Conservation (phyloP, 1,140 invertebrate species). For the Drosophila takahashii region DNA sequence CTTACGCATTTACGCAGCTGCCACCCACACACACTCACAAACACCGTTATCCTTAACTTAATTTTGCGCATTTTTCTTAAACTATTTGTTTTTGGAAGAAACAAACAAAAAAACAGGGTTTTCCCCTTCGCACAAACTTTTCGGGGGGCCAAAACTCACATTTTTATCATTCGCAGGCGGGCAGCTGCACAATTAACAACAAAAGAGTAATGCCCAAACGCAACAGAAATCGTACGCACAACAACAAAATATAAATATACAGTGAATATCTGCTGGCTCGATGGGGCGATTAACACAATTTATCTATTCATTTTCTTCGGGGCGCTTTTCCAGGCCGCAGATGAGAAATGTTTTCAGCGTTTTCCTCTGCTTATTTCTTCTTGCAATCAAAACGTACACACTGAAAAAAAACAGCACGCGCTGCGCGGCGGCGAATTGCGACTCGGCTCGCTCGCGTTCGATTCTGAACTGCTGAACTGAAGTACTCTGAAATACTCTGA, state of each 20-base stretch:
- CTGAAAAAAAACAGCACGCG: slow-evolving; percentile 55
- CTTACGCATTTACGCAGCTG: slow-evolving; percentile 71
- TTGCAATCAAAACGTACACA: slow-evolving; percentile 75
- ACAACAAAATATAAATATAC: slow-evolving; percentile 35
- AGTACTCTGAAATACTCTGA: slow-evolving; percentile 5
- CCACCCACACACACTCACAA: slow-evolving; percentile 4
- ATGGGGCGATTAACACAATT: slow-evolving; percentile 44
- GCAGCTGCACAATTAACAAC: slow-evolving; percentile 45
- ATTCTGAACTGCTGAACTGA: no score
- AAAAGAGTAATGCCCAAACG: slow-evolving; percentile 24
- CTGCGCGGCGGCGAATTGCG: slow-evolving; percentile 54
- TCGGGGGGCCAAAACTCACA: slow-evolving; percentile 33
- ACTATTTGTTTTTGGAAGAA: slow-evolving; percentile 5
- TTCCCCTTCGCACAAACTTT: neutral
- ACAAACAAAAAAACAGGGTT: neutral
- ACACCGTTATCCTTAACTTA: slow-evolving; percentile 49
- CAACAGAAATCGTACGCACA: slow-evolving; percentile 19
- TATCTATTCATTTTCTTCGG: slow-evolving; percentile 46
- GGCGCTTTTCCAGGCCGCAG: slow-evolving; percentile 38
- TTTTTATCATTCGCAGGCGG: slow-evolving; percentile 51
- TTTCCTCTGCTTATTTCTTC: slow-evolving; percentile 46
- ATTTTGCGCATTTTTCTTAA: slow-evolving; percentile 47
- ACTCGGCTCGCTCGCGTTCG: slow-evolving; percentile 46
- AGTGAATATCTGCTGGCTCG: slow-evolving; percentile 36
- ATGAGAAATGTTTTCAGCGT: slow-evolving; percentile 55